Evolutionary conservation across 2,113 vertebrate genomes (phyloP), one percentile per base, ranked within the genome.

Genomic region (Myotis davidii): DNA sequence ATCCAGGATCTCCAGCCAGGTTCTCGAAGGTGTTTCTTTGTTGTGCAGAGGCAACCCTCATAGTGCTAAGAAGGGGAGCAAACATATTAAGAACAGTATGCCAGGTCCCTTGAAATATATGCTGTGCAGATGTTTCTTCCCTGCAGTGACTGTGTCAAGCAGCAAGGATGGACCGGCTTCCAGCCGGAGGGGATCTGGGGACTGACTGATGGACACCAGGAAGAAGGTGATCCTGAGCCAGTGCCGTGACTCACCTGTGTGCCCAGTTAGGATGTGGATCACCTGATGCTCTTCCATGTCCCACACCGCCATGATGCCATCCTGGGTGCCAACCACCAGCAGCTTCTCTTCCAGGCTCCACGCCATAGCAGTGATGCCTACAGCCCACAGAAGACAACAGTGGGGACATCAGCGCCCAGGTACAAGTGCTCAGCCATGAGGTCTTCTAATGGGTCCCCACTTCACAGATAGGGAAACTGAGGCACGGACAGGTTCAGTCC

Each of bases 311-410:
- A 98, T 34, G 13, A 88, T 84, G 2, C 99, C 98, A 0, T 99
- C 98, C 50, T 97, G 97, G 65, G 98, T 98, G 27, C 99, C 99
- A 0, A 98, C 98, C 23, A 98, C 96, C 93, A 99, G 97, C 89
- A 99, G 91, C 52, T 12, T 70, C 72, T 96, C 97, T 23, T 98
- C 97, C 69, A 95, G 8, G 14, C 98, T 96, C n/a, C 99, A 78
- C 0, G 98, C 98, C 94, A 99, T 29, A 9, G 79, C 98, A 0
- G 98, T 97, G 39, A 98, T 94, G 1, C 98, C 98, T 98, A 83
- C 14, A 5, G 59, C 17, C 94, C 93, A 45, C 27, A 10, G 76
- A 52, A 83, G 37, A 79, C 0, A 12, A 52, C 4, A n/a, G 81
- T 0, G 5, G 2, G 10, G 14, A 25, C 54, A 27, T 89, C 74